Evolutionary conservation across 1,140 invertebrate species (phyloP), one percentile per base, ranked within the genome.

Genomic region (Diachasma alloeum): DNA sequence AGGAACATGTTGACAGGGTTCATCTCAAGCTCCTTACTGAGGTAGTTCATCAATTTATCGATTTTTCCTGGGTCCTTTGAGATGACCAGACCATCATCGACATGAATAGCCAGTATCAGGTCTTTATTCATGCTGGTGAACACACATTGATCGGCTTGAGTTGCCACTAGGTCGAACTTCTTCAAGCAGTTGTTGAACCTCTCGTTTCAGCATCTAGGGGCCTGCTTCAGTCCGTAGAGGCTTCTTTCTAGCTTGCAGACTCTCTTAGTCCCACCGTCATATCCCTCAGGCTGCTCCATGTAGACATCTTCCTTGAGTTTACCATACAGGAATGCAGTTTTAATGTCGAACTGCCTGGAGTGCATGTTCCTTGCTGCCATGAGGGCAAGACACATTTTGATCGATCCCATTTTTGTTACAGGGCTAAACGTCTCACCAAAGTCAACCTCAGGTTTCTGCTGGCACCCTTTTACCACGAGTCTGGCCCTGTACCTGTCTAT

Each of bases 61-160:
- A n/a, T n/a, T n/a, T n/a, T n/a, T n/a, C n/a, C n/a, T n/a, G n/a
- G n/a, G n/a, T n/a, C n/a, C n/a, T n/a, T n/a, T n/a, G n/a, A n/a
- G n/a, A n/a, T n/a, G n/a, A 44, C 48, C n/a, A 78, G 15, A 17
- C 79, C 70, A 67, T 81, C 79, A 67, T 79, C 78, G 19, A 81
- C 78, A 69, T 48, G 77, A 37, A 81, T 24, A 0, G 78, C 68
- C 42, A 84, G 31, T 56, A 76, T 79, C 24, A 83, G 56, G 59
- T 69, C 71, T 6, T 75, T 56, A 13, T 75, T 72, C 36, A 81
- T 74, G 24, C 77, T 67, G 26, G 26, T 17, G 22, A 77, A 79
- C 6, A 79, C 44, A 42, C 69, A 79, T 9, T 13, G 26, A 46
- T 77, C 78, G 15, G 59, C 11, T 11, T 42, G 69, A 66, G 77